These are phyloP conservation scores for Chelonia mydas DNA, from an alignment of 2,797 vertebrate genomes.

Conservation along the genomic window DNA sequence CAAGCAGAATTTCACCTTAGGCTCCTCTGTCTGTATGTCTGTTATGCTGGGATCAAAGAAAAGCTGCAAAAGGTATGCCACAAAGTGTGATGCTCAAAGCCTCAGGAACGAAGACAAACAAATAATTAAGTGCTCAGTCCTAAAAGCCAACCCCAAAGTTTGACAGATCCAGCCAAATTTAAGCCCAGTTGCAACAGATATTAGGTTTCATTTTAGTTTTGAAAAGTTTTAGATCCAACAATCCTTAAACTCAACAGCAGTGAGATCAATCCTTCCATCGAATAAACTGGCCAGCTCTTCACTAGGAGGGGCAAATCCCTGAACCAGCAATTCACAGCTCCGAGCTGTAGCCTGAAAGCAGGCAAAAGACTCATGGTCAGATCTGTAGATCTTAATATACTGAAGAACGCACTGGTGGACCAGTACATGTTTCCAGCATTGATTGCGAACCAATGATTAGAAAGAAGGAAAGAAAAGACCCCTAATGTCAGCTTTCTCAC, in stretches of 20 bases:
- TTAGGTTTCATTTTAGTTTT: neutral
- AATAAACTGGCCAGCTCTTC: neutral
- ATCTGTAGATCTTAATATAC: neutral
- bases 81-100: neutral
- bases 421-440: neutral
- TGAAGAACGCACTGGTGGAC: neutral
- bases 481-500: neutral
- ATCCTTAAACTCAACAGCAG: neutral
- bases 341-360: neutral
- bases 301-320: neutral
- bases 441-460: neutral
- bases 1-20: neutral
- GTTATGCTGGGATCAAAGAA: neutral
- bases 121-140: neutral
- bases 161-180: neutral
- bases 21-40: neutral
- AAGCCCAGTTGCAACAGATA: neutral
- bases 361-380: neutral
- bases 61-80: neutral
- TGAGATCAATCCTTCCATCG: neutral
- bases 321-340: neutral
- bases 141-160: neutral
- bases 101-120: neutral
- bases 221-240: neutral
- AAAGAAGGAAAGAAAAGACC: neutral